Base-by-base conservation (phyloP, 2,797 vertebrate species). In the Echeneis naucrates region DNA sequence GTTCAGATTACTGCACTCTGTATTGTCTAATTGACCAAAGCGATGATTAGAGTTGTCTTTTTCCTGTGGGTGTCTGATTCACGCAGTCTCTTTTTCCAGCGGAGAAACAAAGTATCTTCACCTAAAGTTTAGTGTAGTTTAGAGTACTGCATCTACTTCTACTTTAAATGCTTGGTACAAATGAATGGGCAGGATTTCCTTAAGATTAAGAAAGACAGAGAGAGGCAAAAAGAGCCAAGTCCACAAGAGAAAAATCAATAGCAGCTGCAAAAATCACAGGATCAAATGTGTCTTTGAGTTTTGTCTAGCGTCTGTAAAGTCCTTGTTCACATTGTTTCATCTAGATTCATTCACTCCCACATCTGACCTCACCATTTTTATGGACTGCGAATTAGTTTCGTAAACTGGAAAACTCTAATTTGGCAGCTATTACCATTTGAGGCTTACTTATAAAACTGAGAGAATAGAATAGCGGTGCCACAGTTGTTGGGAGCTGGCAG, bases 321-420 rank as follows among this genome's bases (percentile, higher is more conserved):
- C 21, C 14, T 44, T 63, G 8, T 61, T 62, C 16, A 23, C 0
- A 4, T 48, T 2, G 14, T 74, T 89, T 75, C 27, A 61, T 71
- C n/a, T 61, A 8, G 44, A 24, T 55, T 26, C 19, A 63, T 68
- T 74, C 13, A 67, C 9, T 67, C 19, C 21, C 12, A 62, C 51
- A 54, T 73, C n/a, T n/a, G 68, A 73, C 37, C 3, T 8, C 42
- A 32, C 33, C 27, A 42, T 59, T 84, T 84, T 88, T 66, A 81
- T 75, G 17, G 55, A 32, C 24, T 55, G 10, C 77, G 26, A 71
- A 62, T 50, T 40, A 33, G 8, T 64, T 58, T 30, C 45, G 33
- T 60, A 64, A 69, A 70, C 48, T 53, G 56, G 9, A 77, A 44
- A 54, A 66, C 52, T 75, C 42, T 21, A 56, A 74, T 67, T 67